Evolutionary conservation across 2,888 invertebrate genomes (phyloP).

Genomic region (Iselma pallidipennis): DNA sequence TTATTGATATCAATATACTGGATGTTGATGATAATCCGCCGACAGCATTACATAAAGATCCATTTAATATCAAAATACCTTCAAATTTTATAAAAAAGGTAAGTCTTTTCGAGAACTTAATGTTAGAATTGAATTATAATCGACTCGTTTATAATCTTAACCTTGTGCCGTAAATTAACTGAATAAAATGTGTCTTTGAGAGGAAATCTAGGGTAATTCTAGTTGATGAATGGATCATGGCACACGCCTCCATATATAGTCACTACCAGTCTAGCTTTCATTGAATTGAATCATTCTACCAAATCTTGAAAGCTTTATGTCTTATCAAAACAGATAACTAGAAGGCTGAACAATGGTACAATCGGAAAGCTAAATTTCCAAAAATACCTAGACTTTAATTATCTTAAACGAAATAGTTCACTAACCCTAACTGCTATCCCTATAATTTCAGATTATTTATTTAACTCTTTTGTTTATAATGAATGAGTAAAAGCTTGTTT

Average conservation of each 20-base stretch:
- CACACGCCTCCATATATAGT: neutral
- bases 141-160: neutral
- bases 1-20: slow-evolving; percentile 57
- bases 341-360: neutral
- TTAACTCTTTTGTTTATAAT: too few species aligned
- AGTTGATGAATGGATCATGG: slow-evolving; percentile 6
- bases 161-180: neutral
- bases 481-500: too few species aligned
- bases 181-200: neutral
- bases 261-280: slow-evolving; percentile 9
- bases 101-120: too few species aligned
- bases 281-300: slow-evolving; percentile 8
- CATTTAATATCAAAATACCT: slow-evolving; percentile 47
- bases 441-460: too few species aligned
- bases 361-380: neutral
- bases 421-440: too few species aligned
- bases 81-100: slow-evolving; percentile 44
- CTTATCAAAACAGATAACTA: neutral
- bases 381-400: neutral
- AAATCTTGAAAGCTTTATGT: neutral
- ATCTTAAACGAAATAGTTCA: too few species aligned
- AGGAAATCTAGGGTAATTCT: neutral
- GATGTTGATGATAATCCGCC: slow-evolving; percentile 60
- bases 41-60: slow-evolving; percentile 47
- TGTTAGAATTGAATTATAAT: neutral